These are phyloP conservation scores for Chrysaora quinquecirrha DNA, from an alignment of 30 jellyfish, hydroid and myxozoan species.

Conservation along the genomic window DNA sequence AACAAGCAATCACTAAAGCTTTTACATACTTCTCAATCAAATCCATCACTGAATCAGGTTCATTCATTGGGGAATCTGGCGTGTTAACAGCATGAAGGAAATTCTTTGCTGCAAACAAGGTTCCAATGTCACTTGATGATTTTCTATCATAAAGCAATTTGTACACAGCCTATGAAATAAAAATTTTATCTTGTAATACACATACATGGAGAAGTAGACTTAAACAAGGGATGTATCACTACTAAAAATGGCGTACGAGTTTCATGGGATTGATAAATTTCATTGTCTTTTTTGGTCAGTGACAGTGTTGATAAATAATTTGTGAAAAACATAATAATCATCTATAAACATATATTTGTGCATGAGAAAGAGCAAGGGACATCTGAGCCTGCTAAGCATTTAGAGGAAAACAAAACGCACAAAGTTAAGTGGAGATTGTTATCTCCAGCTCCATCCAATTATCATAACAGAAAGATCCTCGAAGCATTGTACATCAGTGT, in stretches of 20 bases:
- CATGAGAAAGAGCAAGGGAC: too few species aligned
- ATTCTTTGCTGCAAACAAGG: constrained; percentile 18
- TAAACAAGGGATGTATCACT: too few species aligned
- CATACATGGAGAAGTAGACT: neutral
- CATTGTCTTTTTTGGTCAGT: constrained; percentile 9
- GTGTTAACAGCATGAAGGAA: neutral
- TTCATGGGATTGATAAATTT: neutral
- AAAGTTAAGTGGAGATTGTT: too few species aligned
- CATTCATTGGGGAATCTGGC: constrained; percentile 19
- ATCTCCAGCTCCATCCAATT: too few species aligned
- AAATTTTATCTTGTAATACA: neutral
- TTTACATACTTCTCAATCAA: neutral
- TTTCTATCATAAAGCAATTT: neutral
- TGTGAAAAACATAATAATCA: too few species aligned
- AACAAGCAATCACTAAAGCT: constrained; percentile 6
- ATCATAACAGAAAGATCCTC: too few species aligned
- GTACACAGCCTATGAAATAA: neutral
- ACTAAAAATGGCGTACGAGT: neutral
- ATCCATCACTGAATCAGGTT: constrained; percentile 2
- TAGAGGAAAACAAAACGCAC: too few species aligned
- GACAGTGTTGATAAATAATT: too few species aligned
- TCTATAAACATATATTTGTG: too few species aligned
- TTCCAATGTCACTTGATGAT: constrained; percentile 1
- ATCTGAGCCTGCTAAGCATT: too few species aligned
- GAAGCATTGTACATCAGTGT: too few species aligned